Evolutionary conservation across 2,113 vertebrate genomes (phyloP).

Genomic region (Gallinago media): DNA sequence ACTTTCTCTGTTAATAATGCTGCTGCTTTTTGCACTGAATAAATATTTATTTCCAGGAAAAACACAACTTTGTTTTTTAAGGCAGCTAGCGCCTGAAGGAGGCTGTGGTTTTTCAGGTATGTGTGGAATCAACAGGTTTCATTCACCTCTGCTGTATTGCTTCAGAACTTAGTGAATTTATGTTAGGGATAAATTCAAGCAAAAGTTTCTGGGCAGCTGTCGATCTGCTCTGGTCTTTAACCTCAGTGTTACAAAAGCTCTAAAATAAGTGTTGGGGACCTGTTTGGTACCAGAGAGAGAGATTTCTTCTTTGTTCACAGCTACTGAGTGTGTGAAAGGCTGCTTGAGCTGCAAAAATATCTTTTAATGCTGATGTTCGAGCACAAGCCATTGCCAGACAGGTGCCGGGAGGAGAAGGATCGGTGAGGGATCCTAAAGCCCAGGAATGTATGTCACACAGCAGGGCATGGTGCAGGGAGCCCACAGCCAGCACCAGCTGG

Average conservation of each 20-base stretch:
- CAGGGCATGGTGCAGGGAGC: neutral
- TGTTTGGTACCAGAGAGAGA: neutral
- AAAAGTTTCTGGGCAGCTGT: neutral
- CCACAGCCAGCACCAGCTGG: neutral
- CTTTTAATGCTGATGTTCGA: neutral
- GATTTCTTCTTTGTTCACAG: neutral
- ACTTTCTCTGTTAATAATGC: neutral
- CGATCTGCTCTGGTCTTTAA: neutral
- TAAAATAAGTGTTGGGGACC: neutral
- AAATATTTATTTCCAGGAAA: neutral
- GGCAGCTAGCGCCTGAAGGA: neutral
- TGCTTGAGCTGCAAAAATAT: neutral
- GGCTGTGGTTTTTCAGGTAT: neutral
- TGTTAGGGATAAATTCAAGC: neutral
- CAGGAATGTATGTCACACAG: fast-evolving
- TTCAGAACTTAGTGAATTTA: neutral
- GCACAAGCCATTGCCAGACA: neutral
- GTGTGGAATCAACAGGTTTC: neutral
- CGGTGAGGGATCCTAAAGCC: fast-evolving
- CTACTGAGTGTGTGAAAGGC: neutral
- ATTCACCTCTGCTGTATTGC: neutral
- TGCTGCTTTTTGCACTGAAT: neutral
- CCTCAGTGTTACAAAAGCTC: neutral
- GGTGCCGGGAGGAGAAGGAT: neutral
- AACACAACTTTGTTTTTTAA: neutral